Evolutionary conservation across 2,113 vertebrate species (phyloP).

Genomic region (Laticauda colubrina): DNA sequence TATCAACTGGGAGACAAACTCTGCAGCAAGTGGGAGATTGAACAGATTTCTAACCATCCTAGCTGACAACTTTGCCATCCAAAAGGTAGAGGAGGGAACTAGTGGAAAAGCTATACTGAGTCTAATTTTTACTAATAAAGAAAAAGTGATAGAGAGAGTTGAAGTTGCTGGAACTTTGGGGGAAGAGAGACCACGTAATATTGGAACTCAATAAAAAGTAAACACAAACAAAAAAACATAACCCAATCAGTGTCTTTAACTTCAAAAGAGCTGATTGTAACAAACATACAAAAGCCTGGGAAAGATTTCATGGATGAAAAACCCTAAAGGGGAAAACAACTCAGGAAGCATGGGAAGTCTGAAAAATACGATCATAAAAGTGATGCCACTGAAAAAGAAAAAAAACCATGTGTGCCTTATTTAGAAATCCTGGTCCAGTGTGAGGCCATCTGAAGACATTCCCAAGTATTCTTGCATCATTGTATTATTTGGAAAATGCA

Average conservation of each 20-base stretch:
- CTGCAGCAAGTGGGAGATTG: neutral
- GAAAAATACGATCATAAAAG: neutral
- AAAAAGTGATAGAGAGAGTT: neutral
- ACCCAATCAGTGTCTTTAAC: neutral
- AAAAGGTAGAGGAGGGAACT: neutral
- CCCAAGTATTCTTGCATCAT: neutral
- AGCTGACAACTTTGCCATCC: neutral
- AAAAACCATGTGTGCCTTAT: neutral
- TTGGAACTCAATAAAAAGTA: neutral
- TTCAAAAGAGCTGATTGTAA: neutral
- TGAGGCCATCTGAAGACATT: neutral
- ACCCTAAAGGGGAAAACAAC: neutral
- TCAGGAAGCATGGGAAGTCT: neutral
- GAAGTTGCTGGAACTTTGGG: neutral
- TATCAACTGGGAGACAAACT: neutral
- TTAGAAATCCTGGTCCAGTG: neutral
- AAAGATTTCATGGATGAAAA: neutral
- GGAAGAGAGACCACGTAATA: neutral
- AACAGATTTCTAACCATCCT: neutral
- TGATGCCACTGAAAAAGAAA: neutral
- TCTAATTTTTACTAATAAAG: neutral
- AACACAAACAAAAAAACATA: neutral
- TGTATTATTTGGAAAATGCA: neutral
- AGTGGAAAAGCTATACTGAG: neutral
- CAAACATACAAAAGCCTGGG: neutral